Evolutionary conservation across 1,140 invertebrate genomes (phyloP).

Genomic region (Drosophila baimaii): DNA sequence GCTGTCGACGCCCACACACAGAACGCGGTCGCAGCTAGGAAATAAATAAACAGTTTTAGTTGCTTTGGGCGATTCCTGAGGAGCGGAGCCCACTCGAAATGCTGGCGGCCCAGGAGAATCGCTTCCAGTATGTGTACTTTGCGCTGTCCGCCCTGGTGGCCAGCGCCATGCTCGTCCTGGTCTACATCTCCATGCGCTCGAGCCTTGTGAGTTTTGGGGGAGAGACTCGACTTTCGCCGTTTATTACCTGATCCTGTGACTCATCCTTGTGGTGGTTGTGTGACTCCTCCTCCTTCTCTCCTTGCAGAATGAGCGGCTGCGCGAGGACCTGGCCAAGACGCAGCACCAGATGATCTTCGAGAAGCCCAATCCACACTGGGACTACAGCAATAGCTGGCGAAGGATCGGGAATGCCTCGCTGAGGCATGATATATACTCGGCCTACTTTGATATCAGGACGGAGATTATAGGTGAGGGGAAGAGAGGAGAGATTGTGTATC

Average conservation of each 20-base stretch:
- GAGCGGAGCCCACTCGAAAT: slow-evolving; percentile 49
- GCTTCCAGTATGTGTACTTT: slow-evolving; percentile 81
- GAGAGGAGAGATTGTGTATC: too few relatives aligned
- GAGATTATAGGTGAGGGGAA: slow-evolving; percentile 62
- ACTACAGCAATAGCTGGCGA: slow-evolving; percentile 77
- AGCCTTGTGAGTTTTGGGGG: slow-evolving; percentile 70
- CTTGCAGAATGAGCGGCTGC: slow-evolving; percentile 72
- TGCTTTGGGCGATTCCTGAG: slow-evolving; percentile 59
- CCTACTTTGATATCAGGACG: slow-evolving; percentile 77
- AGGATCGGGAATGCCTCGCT: slow-evolving; percentile 63
- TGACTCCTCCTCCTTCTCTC: too few relatives aligned
- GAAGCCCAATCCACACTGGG: slow-evolving; percentile 71
- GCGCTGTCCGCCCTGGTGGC: slow-evolving; percentile 74
- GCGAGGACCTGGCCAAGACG: slow-evolving; percentile 60
- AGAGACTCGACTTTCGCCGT: background rate
- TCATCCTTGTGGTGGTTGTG: background rate
- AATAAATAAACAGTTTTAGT: slow-evolving; percentile 65
- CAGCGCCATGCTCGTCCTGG: slow-evolving; percentile 67
- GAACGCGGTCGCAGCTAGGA: slow-evolving; percentile 22
- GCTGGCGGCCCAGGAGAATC: slow-evolving; percentile 70
- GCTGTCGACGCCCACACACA: slow-evolving; percentile 21
- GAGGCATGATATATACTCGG: slow-evolving; percentile 74
- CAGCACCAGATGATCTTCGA: slow-evolving; percentile 63
- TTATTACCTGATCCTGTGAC: background rate
- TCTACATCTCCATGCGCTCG: slow-evolving; percentile 78